Percentiles rank a stretch among this genome's conserved stretches.
phyloP scores from a whole-genome alignment of 2,888 invertebrate genomes.

The Hirtodrosophila histrioides region DNA sequence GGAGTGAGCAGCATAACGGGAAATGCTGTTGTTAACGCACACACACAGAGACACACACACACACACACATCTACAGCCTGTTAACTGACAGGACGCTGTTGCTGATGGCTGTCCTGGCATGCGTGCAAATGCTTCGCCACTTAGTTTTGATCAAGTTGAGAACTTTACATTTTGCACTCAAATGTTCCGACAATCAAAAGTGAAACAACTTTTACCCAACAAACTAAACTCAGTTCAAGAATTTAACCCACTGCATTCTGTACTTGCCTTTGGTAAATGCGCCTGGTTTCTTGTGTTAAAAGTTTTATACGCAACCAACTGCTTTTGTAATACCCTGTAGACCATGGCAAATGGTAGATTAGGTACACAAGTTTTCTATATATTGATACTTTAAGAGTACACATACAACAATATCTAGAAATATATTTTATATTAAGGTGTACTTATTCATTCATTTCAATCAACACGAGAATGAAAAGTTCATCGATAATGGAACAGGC shows the following conservation, averaged over 20 bases:
- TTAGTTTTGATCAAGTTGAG: slow-evolving; percentile 69
- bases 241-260: slow-evolving; percentile 33
- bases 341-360: not conserved
- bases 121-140: slow-evolving; percentile 71
- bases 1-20: slow-evolving; percentile 31
- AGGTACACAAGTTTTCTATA: no score
- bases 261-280: slow-evolving; percentile 43
- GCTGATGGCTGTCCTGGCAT: slow-evolving; percentile 49
- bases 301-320: not conserved
- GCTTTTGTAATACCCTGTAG: slow-evolving; percentile 5
- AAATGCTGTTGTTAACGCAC: slow-evolving; percentile 25
- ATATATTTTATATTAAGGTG: no score
- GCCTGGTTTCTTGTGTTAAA: slow-evolving; percentile 13
- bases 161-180: slow-evolving; percentile 70
- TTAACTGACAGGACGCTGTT: slow-evolving; percentile 45
- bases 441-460: no score
- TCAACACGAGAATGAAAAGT: no score
- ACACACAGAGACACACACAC: slow-evolving; percentile 6
- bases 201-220: slow-evolving; percentile 56
- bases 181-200: slow-evolving; percentile 72
- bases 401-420: no score
- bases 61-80: not conserved
- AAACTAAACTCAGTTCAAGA: slow-evolving; percentile 28
- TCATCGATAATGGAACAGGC: no score
- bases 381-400: no score